These are phyloP conservation scores for Pterostichus niger DNA, from an alignment of 2,888 invertebrate genomes.

Conservation along the genomic window DNA sequence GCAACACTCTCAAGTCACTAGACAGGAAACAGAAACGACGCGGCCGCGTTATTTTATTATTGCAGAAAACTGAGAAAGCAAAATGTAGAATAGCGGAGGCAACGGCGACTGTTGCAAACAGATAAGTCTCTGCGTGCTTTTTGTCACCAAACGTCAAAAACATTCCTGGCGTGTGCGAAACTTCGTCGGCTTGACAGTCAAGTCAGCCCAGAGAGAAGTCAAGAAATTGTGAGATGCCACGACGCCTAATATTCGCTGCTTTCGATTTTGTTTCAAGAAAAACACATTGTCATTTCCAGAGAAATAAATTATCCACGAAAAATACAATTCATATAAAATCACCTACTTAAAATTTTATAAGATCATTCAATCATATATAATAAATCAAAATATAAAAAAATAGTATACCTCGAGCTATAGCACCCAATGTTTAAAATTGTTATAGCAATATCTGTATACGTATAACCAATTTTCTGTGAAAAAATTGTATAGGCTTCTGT, in stretches of 20 bases:
- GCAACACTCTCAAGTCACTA: neutral
- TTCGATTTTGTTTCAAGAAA: slow-evolving; percentile 23
- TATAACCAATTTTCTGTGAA: too few relatives aligned
- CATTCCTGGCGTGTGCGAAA: slow-evolving; percentile 66
- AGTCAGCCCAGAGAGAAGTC: slow-evolving; percentile 8
- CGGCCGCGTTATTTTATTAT: slow-evolving; percentile 12
- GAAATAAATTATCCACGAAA: neutral
- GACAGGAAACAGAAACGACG: slow-evolving; percentile 15
- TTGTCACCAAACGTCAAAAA: slow-evolving; percentile 69
- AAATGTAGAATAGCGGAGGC: slow-evolving; percentile 38
- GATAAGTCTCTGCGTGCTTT: slow-evolving; percentile 63
- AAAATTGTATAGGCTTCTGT: too few relatives aligned
- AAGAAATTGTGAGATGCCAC: neutral
- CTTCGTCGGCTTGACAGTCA: slow-evolving; percentile 61
- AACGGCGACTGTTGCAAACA: slow-evolving; percentile 55
- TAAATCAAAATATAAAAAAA: too few relatives aligned
- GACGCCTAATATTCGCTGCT: slow-evolving; percentile 16
- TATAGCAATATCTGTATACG: too few relatives aligned
- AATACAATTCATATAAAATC: neutral
- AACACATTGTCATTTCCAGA: slow-evolving; percentile 9
- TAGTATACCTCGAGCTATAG: too few relatives aligned
- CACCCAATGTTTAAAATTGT: too few relatives aligned
- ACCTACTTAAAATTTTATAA: too few relatives aligned
- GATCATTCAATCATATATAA: too few relatives aligned
- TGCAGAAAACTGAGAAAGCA: slow-evolving; percentile 18